These are phyloP conservation scores for Aythya baeri DNA, from an alignment of 2,113 vertebrate species.

Conservation along the genomic window DNA sequence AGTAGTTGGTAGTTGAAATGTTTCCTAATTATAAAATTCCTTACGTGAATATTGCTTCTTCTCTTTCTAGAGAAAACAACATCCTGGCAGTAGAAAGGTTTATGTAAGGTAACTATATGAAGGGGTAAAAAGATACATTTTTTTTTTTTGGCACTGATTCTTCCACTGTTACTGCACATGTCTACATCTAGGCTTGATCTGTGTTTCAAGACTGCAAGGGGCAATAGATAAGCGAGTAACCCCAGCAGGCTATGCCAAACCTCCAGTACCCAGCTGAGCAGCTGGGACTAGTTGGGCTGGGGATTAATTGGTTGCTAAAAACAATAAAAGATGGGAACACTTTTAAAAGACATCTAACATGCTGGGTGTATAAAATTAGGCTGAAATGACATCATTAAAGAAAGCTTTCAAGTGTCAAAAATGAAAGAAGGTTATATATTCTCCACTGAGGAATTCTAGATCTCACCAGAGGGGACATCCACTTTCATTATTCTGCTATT, in stretches of 20 bases:
- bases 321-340: not conserved
- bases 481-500: slow-evolving; percentile 1
- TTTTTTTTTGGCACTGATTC: not conserved
- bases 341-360: not conserved
- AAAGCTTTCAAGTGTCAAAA: slow-evolving; percentile 19
- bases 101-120: not conserved
- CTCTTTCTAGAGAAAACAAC: not conserved
- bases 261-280: not conserved
- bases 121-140: not conserved
- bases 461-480: slow-evolving; percentile 6
- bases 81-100: not conserved
- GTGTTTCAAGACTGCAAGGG: not conserved
- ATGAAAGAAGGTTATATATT: not conserved
- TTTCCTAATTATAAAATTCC: not conserved
- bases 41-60: not conserved
- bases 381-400: not conserved
- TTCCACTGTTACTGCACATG: not conserved
- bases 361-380: not conserved
- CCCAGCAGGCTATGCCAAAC: not conserved
- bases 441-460: not conserved
- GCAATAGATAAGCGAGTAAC: not conserved
- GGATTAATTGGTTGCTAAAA: not conserved
- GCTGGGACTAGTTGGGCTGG: not conserved
- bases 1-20: not conserved
- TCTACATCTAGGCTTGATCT: not conserved